Base-by-base conservation (phyloP, 2,888 invertebrate genomes). In the Limenitis camilla region DNA sequence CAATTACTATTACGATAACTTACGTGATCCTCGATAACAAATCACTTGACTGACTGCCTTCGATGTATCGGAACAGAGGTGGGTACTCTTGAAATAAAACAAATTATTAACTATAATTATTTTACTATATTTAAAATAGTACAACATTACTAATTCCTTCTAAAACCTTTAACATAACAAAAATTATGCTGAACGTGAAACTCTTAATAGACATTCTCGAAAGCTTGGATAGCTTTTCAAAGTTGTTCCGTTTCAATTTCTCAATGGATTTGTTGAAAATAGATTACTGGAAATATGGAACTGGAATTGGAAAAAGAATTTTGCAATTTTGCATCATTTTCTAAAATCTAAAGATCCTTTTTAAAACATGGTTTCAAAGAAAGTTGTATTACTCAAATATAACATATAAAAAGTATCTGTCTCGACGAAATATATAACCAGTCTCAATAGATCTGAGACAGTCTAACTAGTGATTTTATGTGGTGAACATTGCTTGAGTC, bases 191-290 rank as follows among this genome's bases (percentile, higher is more conserved):
- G 44, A 49, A 53, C 40, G 43, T 51, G 39, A 40, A 45, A 53
- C 11, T 53, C 45, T 40, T 41, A 53, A 53, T 45, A 44, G 45
- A 49, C 44, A 49, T 53, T 53, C 31, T 28, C 49, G 45, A 49
- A 44, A 45, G 41, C 49, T 40, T 49, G 40, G 44, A 49, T 49
- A 53, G 40, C 49, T 49, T 53, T 53, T 43, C 49, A 49, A 49
- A 53, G 44, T 49, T 49, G 31, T 45, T 31, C 51, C 40, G 11
- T 35, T 38, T 30, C 33, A 40, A 36, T 49, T 31, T 50, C 49
- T 49, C 40, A 49, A 44, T 49, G 48, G 53, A 44, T 53, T 53
- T 53, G 53, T 49, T 39, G 45, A 49, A 53, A 49, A 27, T 45
- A 49, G 49, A 49, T 53, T 33, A 27, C 31, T 11, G 35, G 41